Base-by-base conservation (phyloP, 1,140 invertebrate species). In the Lerema accius region DNA sequence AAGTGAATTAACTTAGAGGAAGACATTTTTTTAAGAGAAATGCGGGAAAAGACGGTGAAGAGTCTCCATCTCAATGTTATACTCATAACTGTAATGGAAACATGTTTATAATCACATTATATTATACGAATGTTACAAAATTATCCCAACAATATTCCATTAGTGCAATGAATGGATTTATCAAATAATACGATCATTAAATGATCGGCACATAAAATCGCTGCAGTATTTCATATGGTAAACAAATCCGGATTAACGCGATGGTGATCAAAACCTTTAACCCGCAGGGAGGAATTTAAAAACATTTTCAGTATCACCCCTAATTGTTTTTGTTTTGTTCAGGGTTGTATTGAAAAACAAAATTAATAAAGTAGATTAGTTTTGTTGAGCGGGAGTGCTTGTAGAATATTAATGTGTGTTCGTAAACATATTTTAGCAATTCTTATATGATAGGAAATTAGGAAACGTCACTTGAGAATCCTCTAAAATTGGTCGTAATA, bases 211-310 rank as follows among this genome's bases (percentile, higher is more conserved):
- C 28, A 32, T 7, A 32, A 32, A 32, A 32, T 32, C 28, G 40
- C 43, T 40, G 50, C 46, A 63, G 71, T 64, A 67, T 59, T 69
- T 69, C 65, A 56, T 56, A 55, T 69, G 64, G 69, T 75, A 67
- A 75, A 69, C 69, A 75, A 75, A 75, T 75, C 75, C 67, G 72
- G 75, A 78, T 78, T 78, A 75, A 73, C 7, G 67, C 58, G 56
- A 40, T 66, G 48, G 62, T 58, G 60, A 45, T 51, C 60, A 35
- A 37, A 15, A 39, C 53, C 51, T 63, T 63, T 65, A 69, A 63
- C 28, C 28, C 4, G 19, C 19, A 23, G 19, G 19, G 19, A 23
- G 4, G 9, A 7, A 4, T 4, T 32, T 32, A 4, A 9, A 32
- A 32, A 32, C 28, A 9, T 32, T 32, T 32, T 4, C 9, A 3